Conservation (phyloP, 2,888 invertebrate species). For the Ferdinandea cuprea region DNA sequence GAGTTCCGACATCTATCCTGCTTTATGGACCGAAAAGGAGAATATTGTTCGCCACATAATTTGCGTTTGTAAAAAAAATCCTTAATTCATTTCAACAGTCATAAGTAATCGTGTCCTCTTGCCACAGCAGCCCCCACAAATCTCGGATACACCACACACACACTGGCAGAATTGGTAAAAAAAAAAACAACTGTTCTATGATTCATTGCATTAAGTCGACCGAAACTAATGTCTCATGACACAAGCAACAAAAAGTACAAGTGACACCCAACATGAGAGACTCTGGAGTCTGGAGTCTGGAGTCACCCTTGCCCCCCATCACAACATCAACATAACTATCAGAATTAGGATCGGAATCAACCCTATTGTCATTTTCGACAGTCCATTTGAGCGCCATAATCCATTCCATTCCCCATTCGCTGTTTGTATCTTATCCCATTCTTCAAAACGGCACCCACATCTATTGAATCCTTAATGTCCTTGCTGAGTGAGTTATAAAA, state of each 20-base stretch:
- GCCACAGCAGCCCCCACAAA: neutral
- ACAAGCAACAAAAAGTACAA: conserved; percentile 14
- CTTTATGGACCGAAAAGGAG: conserved; percentile 43
- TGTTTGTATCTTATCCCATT: conserved; percentile 11
- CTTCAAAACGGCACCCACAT: conserved; percentile 55
- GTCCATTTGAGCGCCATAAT: conserved; percentile 70
- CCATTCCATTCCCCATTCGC: conserved; percentile 12
- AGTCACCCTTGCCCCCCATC: conserved; percentile 18
- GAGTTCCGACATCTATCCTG: conserved; percentile 13
- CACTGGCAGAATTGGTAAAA: neutral
- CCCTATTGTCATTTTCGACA: conserved; percentile 70
- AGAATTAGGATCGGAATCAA: conserved; percentile 66
- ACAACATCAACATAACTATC: conserved; percentile 60
- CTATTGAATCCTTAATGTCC: conserved; percentile 69
- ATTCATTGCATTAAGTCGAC: conserved; percentile 64
- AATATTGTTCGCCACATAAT: neutral
- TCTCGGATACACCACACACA: neutral
- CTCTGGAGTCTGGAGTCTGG: conserved; percentile 8
- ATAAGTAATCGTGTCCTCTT: conserved; percentile 12
- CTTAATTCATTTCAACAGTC: conserved; percentile 24
- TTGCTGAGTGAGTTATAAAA: conserved; percentile 70
- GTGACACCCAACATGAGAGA: conserved; percentile 20
- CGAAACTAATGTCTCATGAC: conserved; percentile 61
- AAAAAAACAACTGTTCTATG: conserved; percentile 44
- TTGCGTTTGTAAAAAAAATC: conserved; percentile 18